Conservation (phyloP, 2,888 invertebrate species). For the Apantesis nais region DNA sequence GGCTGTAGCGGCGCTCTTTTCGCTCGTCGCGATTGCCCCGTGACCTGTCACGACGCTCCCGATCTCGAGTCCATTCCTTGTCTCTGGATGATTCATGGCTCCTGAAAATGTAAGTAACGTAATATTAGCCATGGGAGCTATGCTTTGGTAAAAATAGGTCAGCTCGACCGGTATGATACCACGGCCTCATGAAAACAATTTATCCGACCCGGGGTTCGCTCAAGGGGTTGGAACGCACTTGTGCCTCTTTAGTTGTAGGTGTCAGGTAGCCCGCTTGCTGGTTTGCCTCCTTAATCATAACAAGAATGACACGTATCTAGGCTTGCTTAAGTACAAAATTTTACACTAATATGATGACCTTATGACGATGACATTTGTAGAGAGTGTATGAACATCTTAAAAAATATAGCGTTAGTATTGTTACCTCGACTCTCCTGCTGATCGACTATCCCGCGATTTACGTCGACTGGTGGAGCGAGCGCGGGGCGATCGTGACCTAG, state of each 20-base stretch:
- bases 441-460: conserved; percentile 76
- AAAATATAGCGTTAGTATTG: not conserved
- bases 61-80: conserved; percentile 73
- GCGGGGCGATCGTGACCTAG: conserved; percentile 63
- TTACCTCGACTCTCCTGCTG: conserved; percentile 75
- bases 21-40: conserved; percentile 67
- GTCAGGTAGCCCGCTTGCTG: too few relatives aligned
- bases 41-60: conserved; percentile 69
- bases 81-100: conserved; percentile 56
- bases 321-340: not conserved
- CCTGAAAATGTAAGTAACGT: conserved; percentile 22
- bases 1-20: conserved; percentile 78
- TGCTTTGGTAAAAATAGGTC: too few relatives aligned
- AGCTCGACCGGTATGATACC: too few relatives aligned
- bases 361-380: too few relatives aligned
- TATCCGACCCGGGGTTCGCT: too few relatives aligned
- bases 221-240: too few relatives aligned
- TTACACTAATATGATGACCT: too few relatives aligned
- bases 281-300: too few relatives aligned
- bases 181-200: too few relatives aligned
- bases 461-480: conserved; percentile 60
- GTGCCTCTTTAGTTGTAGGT: too few relatives aligned
- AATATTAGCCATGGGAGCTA: not conserved
- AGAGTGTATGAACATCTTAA: not conserved
- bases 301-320: not conserved